Evolutionary conservation across 2,113 vertebrate genomes (phyloP).

Genomic region (Phylloscopus trochilus): DNA sequence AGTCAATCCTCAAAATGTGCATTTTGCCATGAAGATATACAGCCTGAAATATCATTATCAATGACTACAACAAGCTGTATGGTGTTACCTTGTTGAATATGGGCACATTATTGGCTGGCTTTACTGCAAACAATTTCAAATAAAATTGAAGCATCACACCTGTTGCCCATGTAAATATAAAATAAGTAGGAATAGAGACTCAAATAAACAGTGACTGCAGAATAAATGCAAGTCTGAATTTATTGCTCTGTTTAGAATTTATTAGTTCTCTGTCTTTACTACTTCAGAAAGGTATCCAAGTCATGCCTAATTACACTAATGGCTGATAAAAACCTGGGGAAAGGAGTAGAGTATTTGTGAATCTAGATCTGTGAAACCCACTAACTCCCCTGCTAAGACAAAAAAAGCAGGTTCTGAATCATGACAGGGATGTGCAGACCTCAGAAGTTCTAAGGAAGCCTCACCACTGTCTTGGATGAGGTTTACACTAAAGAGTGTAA

Average conservation of each 20-base stretch:
- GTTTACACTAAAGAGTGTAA: neutral
- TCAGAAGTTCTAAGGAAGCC: neutral
- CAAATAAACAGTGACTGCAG: neutral
- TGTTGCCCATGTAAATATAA: neutral
- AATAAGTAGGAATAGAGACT: neutral
- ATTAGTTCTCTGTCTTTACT: neutral
- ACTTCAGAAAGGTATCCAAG: neutral
- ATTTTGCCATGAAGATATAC: neutral
- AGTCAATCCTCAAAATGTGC: neutral
- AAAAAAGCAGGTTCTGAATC: neutral
- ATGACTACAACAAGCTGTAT: neutral
- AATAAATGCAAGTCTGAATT: neutral
- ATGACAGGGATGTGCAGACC: neutral
- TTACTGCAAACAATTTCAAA: neutral
- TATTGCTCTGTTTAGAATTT: neutral
- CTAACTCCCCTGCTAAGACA: neutral
- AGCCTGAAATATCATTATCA: neutral
- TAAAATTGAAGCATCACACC: neutral
- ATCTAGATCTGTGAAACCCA: neutral
- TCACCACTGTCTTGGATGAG: neutral
- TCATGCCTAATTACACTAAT: neutral
- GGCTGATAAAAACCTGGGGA: neutral
- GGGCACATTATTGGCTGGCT: neutral
- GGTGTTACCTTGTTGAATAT: neutral
- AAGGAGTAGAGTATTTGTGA: neutral